These are phyloP conservation scores for Valencia hispanica DNA, from an alignment of 2,797 vertebrate species.

Conservation along the genomic window DNA sequence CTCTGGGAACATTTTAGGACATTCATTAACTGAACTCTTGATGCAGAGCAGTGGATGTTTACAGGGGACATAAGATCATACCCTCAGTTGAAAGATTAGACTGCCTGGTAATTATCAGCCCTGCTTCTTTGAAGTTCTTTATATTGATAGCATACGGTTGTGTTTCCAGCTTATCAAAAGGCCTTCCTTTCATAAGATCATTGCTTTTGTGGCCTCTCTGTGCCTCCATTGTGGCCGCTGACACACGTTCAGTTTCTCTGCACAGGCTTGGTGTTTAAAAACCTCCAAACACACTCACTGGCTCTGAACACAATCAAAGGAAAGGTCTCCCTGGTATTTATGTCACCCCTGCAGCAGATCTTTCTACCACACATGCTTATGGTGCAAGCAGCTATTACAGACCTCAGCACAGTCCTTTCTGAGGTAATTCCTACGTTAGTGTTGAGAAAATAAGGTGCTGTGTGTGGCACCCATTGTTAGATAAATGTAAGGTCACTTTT, in stretches of 20 bases:
- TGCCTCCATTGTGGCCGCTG: conserved; percentile 32
- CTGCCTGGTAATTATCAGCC: conserved; percentile 35
- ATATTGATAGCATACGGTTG: conserved; percentile 24
- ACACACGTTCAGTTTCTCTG: conserved; percentile 55
- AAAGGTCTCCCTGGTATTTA: conserved; percentile 87
- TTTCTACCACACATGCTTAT: conserved; percentile 59
- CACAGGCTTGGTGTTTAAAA: conserved; percentile 43
- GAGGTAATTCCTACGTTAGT: conserved; percentile 55
- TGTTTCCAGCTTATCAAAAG: conserved; percentile 36
- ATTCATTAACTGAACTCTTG: conserved; percentile 46
- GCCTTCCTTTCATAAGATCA: conserved; percentile 46
- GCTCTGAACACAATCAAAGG: conserved; percentile 65
- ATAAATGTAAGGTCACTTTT: conserved; percentile 30
- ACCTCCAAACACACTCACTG: conserved; percentile 54
- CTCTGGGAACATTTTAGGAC: conserved; percentile 6
- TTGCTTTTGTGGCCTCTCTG: conserved; percentile 49
- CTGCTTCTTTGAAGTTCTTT: conserved; percentile 26
- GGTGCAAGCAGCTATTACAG: conserved; percentile 52
- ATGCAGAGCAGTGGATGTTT: conserved; percentile 43
- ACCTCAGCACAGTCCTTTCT: conserved; percentile 31
- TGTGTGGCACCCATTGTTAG: conserved; percentile 38
- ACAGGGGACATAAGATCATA: conserved; percentile 40
- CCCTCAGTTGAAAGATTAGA: conserved; percentile 23
- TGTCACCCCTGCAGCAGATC: conserved; percentile 73
- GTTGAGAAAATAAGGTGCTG: conserved; percentile 31